These are phyloP conservation scores for Anableps anableps DNA, from an alignment of 2,797 vertebrate genomes.

Conservation along the genomic window DNA sequence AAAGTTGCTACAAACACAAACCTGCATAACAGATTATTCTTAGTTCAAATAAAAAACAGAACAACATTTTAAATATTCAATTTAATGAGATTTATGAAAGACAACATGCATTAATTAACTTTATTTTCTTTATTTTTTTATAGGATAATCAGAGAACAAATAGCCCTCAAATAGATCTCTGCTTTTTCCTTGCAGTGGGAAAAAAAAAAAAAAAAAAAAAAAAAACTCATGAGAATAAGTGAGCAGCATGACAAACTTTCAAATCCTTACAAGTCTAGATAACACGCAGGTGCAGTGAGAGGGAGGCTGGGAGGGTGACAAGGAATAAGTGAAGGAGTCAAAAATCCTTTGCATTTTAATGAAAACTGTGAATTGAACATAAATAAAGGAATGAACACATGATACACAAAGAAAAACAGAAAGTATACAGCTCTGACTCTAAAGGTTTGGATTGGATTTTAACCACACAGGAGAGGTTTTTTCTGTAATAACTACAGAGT, in stretches of 20 bases:
- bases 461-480: neutral
- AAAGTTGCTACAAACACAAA: constrained; percentile 9
- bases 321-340: constrained; percentile 41
- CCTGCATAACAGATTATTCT: constrained; percentile 1
- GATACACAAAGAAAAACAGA: constrained; percentile 37
- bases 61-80: no score
- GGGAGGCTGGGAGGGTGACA: constrained; percentile 65
- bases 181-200: constrained; percentile 22
- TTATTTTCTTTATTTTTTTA: constrained; percentile 13
- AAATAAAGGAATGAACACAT: constrained; percentile 61
- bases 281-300: constrained; percentile 68
- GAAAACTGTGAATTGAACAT: constrained; percentile 71
- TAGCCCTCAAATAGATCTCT: constrained; percentile 28
- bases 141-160: constrained; percentile 3
- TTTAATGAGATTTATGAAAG: no score
- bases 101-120: neutral
- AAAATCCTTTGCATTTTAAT: constrained; percentile 82
- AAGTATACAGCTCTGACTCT: neutral
- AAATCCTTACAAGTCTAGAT: constrained; percentile 70
- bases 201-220: no score
- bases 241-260: constrained; percentile 47
- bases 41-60: constrained; percentile 3
- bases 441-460: neutral
- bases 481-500: no score
- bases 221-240: constrained; percentile 20